phyloP scores from a whole-genome alignment of 1,140 invertebrate genomes.

The Zaprionus kolodkinae region DNA sequence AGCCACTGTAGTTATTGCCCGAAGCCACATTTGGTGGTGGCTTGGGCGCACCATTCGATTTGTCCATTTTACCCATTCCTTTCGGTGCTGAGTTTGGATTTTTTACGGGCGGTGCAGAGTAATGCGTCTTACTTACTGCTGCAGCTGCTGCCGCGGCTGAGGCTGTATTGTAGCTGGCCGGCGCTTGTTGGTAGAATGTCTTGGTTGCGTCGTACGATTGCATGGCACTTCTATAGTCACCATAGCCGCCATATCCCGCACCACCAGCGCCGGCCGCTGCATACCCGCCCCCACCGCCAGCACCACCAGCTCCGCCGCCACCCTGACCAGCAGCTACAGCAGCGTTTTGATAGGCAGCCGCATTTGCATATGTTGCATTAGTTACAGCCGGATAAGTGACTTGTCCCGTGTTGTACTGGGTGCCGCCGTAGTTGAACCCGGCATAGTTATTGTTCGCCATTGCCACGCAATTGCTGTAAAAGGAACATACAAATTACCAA shows the following conservation, averaged over 20 bases:
- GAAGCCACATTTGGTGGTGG: conserved; percentile 85
- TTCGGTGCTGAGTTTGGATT: conserved; percentile 71
- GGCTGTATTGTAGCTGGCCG: conserved; percentile 85
- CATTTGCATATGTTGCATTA: conserved; percentile 82
- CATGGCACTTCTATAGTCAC: conserved; percentile 87
- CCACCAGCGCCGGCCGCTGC: conserved; percentile 84
- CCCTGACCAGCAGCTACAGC: conserved; percentile 79
- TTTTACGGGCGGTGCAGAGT: conserved; percentile 85
- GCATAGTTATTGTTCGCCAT: conserved; percentile 97
- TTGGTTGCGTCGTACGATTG: conserved; percentile 88
- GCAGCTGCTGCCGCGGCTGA: conserved; percentile 85
- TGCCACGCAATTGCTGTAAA: conserved; percentile 64
- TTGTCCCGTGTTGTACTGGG: conserved; percentile 90
- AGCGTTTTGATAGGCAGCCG: conserved; percentile 76
- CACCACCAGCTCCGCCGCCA: conserved; percentile 85
- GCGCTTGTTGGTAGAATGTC: conserved; percentile 88
- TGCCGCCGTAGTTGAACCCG: conserved; percentile 95
- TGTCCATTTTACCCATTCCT: conserved; percentile 69
- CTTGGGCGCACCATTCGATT: conserved; percentile 68
- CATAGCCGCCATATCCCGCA: conserved; percentile 88
- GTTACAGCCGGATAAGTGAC: conserved; percentile 80
- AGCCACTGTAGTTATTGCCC: conserved; percentile 90
- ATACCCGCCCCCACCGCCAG: conserved; percentile 84
- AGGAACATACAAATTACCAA: conserved; percentile 61
- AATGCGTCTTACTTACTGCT: conserved; percentile 85